Evolutionary conservation across 1,140 invertebrate genomes (phyloP), one percentile per base, ranked within the genome.

Genomic region (Lepeophtheirus salmonis): DNA sequence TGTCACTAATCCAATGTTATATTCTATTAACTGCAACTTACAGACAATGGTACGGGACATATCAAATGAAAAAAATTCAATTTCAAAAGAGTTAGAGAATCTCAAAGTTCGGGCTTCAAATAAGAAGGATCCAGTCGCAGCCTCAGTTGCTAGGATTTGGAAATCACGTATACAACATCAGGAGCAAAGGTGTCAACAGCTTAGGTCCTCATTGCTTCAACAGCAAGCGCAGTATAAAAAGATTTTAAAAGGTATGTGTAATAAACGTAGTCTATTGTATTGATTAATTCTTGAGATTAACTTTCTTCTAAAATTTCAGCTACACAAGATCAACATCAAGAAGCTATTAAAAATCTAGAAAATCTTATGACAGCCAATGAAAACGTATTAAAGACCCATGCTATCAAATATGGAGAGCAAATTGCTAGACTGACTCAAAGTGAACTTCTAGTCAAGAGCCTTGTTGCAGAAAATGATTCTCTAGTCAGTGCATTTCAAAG

Each of bases 381-480:
- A 54, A 24, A 54, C n/a, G 23, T 54, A 1, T 20, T 54, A 14
- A 20, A 54, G 18, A 21, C 52, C 23, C 52, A 54, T n/a, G 23
- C 23, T n/a, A 23, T 20, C 16, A 54, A 54, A 54, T 54, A 54
- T 20, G 23, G 23, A 20, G 52, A 54, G 18, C 52, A 54, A 24
- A 54, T 54, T n/a, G 18, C n/a, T 23, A 14, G 52, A 12, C 52
- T 54, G 18, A 54, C 23, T 20, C 52, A 54, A 23, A 21, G 18
- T 12, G 52, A 54, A 20, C 18, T 24, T 23, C 52, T 54, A 54
- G 52, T 54, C 52, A 54, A 54, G 52, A 20, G 23, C 18, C 52
- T 54, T 24, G 20, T 24, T n/a, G 23, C 52, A 20, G 18, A 54
- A 54, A 54, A 54, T 17, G 52, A 54, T 21, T 54, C 52, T 20